Percentiles rank a stretch among this genome's conserved stretches.
phyloP scores from a whole-genome alignment of 1,140 invertebrate genomes.

The Rhagoletis zephyria region DNA sequence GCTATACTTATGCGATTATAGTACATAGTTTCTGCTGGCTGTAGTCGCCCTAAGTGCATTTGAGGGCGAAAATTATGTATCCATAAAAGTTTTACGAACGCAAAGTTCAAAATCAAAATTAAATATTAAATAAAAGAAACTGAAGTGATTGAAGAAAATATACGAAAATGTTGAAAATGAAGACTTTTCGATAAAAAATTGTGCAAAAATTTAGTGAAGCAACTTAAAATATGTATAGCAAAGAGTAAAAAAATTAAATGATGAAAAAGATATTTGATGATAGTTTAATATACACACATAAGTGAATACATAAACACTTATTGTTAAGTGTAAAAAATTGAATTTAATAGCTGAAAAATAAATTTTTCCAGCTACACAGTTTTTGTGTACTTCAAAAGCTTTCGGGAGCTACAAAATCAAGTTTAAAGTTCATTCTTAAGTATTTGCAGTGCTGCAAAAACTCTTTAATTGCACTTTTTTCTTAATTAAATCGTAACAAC shows the following conservation, averaged over 20 bases:
- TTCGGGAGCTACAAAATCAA: not conserved
- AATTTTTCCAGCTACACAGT: not conserved
- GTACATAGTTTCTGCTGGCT: conserved; percentile 40
- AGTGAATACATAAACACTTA: too few species aligned
- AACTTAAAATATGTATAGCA: not conserved
- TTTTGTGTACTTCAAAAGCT: not conserved
- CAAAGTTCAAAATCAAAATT: conserved; percentile 24
- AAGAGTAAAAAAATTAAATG: not conserved
- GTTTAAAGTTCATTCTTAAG: conserved; percentile 41
- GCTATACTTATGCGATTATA: conserved; percentile 24
- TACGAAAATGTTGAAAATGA: not conserved
- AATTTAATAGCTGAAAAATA: too few species aligned
- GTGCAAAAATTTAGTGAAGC: not conserved
- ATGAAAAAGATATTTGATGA: not conserved
- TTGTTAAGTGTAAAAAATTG: too few species aligned
- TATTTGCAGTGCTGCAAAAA: conserved; percentile 23
- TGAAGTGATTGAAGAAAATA: not conserved
- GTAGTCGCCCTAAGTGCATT: conserved; percentile 41
- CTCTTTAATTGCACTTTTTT: conserved; percentile 47
- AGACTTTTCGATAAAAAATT: not conserved
- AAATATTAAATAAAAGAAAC: not conserved
- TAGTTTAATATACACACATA: not conserved
- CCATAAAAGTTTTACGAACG: conserved; percentile 41
- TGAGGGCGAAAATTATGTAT: conserved; percentile 51
- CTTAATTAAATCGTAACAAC: conserved; percentile 53